Conservation (phyloP, 2,797 vertebrate species). For the Glyptemys insculpta region DNA sequence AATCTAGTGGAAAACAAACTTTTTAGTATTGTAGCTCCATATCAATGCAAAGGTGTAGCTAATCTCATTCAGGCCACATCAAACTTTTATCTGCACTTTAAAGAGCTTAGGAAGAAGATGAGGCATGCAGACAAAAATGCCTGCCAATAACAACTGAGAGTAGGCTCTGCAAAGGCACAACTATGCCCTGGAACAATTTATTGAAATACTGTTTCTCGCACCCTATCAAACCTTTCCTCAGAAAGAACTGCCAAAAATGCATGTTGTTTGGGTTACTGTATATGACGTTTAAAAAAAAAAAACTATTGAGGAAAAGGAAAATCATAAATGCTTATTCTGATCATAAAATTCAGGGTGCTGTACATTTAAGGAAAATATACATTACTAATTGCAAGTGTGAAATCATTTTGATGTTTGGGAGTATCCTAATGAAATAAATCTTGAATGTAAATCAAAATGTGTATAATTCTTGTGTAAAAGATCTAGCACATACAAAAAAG, state of each 20-base stretch:
- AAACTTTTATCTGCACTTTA: constrained; percentile 43
- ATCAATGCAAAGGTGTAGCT: constrained; percentile 57
- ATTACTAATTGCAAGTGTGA: constrained; percentile 19
- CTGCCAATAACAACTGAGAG: constrained; percentile 67
- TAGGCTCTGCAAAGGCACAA: constrained; percentile 44
- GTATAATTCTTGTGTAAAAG: background rate
- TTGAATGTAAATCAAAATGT: background rate
- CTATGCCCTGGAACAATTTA: constrained; percentile 62
- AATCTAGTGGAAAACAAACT: background rate
- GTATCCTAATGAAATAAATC: background rate
- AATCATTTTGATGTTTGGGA: background rate
- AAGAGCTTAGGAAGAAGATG: constrained; percentile 53
- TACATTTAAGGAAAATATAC: background rate
- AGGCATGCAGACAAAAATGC: constrained; percentile 48
- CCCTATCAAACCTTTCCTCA: constrained; percentile 22
- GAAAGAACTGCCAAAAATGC: constrained; percentile 31
- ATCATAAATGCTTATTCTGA: constrained; percentile 17
- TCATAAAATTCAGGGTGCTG: background rate
- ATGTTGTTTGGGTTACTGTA: background rate
- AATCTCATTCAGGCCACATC: constrained; percentile 53
- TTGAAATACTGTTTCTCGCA: constrained; percentile 39
- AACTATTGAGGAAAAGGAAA: constrained; percentile 13
- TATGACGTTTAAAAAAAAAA: background rate
- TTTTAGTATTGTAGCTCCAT: constrained; percentile 31
- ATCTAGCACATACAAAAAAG: background rate